These are phyloP conservation scores for Polyommatus icarus DNA, from an alignment of 2,888 invertebrate species.

Conservation along the genomic window DNA sequence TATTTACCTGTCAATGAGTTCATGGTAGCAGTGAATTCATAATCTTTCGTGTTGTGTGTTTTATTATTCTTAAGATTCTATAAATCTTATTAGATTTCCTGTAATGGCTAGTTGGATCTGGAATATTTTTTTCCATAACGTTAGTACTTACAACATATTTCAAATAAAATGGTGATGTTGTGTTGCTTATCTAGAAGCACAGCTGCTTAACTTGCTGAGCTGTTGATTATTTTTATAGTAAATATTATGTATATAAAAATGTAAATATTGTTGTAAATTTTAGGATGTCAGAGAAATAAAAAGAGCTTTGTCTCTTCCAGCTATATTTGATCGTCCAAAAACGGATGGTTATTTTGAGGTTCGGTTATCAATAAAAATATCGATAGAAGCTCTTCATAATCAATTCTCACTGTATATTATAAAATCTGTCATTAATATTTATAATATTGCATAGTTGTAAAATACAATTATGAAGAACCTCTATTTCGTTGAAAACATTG, in stretches of 20 bases:
- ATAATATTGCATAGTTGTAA: neutral
- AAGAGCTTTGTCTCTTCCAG: conserved; percentile 84
- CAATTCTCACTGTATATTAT: neutral
- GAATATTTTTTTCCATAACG: conserved; percentile 53
- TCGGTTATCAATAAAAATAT: conserved; percentile 70
- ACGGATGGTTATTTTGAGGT: conserved; percentile 62
- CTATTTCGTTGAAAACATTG: neutral
- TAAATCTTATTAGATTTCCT: conserved; percentile 33
- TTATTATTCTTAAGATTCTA: neutral
- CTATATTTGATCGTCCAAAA: conserved; percentile 60
- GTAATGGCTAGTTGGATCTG: conserved; percentile 59
- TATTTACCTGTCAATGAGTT: neutral
- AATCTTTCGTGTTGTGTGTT: conserved; percentile 14
- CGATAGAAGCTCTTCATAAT: conserved; percentile 20
- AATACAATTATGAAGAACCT: conserved; percentile 12
- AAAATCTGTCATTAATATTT: neutral
- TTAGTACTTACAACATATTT: conserved; percentile 48
- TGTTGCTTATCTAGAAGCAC: conserved; percentile 30
- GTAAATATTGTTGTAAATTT: conserved; percentile 70
- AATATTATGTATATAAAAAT: conserved; percentile 41
- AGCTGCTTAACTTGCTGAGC: conserved; percentile 38
- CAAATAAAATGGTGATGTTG: neutral
- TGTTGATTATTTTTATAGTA: conserved; percentile 40
- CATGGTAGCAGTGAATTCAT: neutral
- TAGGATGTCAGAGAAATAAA: conserved; percentile 85